Evolutionary conservation across 2,888 invertebrate species (phyloP).

Genomic region (Perdita meconis): DNA sequence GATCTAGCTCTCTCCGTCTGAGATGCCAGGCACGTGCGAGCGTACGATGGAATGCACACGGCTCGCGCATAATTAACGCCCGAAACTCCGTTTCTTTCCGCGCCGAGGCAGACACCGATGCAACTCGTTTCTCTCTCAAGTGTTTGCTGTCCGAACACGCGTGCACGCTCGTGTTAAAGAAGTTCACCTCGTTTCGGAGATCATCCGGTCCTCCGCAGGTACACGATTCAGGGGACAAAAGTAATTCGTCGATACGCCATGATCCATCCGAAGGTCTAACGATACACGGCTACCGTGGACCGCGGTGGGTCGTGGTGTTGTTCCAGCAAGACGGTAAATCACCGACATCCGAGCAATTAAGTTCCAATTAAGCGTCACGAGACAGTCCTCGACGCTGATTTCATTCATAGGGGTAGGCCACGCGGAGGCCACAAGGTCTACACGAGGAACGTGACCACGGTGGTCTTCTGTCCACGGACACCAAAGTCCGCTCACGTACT

Average conservation of each 20-base stretch:
- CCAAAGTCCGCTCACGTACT: conserved; percentile 60
- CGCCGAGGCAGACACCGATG: conserved; percentile 3
- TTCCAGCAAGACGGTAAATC: conserved; percentile 63
- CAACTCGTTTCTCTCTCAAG: too few species aligned
- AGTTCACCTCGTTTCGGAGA: not conserved
- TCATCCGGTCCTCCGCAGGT: not conserved
- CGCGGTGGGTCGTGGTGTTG: conserved; percentile 32
- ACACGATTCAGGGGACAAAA: too few species aligned
- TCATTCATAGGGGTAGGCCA: conserved; percentile 52
- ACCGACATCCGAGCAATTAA: conserved; percentile 68
- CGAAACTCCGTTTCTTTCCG: conserved; percentile 55
- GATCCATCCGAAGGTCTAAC: conserved; percentile 57
- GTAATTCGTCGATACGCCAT: conserved; percentile 36
- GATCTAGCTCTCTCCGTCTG: conserved; percentile 35
- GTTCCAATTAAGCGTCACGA: conserved; percentile 68
- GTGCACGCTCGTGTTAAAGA: not conserved
- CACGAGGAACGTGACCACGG: conserved; percentile 40
- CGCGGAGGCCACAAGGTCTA: conserved; percentile 22
- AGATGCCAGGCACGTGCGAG: conserved; percentile 60
- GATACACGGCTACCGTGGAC: conserved; percentile 43
- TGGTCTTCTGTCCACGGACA: conserved; percentile 44
- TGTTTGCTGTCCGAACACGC: too few species aligned
- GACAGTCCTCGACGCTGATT: conserved; percentile 47
- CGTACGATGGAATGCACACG: conserved; percentile 55
- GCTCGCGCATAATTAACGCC: conserved; percentile 60